Percentiles rank a stretch among this genome's conserved stretches.
Conservation (phyloP, 2,888 invertebrate genomes). For the Melanostoma scalare region DNA sequence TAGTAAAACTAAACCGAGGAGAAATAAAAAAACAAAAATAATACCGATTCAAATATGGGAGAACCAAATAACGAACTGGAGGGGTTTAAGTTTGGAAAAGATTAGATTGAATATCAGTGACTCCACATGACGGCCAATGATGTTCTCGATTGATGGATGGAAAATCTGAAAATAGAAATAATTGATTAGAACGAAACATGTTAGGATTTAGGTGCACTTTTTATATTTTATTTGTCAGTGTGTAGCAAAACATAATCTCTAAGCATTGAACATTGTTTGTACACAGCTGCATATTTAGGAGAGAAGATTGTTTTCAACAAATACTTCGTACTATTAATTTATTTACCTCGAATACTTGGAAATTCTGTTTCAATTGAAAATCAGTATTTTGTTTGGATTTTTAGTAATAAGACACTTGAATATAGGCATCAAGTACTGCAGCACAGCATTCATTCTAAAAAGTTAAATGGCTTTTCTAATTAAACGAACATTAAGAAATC, state of each 20-base stretch:
- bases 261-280: too few relatives aligned
- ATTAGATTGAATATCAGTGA: slow-evolving; percentile 36
- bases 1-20: background rate
- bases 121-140: slow-evolving; percentile 43
- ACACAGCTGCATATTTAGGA: too few relatives aligned
- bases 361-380: slow-evolving; percentile 3
- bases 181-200: background rate
- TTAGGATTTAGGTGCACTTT: background rate
- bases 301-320: too few relatives aligned
- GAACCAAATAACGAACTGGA: slow-evolving; percentile 44
- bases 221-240: background rate
- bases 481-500: too few relatives aligned
- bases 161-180: slow-evolving; percentile 33
- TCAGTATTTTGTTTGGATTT: slow-evolving; percentile 1
- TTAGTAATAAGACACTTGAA: background rate
- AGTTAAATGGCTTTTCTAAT: too few relatives aligned
- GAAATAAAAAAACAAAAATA: slow-evolving; percentile 14
- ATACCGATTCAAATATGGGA: slow-evolving; percentile 6
- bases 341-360: too few relatives aligned
- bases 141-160: slow-evolving; percentile 2
- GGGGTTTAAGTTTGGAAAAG: slow-evolving; percentile 44
- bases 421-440: too few relatives aligned
- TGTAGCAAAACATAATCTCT: too few relatives aligned
- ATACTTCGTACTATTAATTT: too few relatives aligned
- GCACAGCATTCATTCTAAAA: too few relatives aligned